These are phyloP conservation scores for Intellagama lesueurii DNA, from an alignment of 2,797 vertebrate species.

Conservation along the genomic window DNA sequence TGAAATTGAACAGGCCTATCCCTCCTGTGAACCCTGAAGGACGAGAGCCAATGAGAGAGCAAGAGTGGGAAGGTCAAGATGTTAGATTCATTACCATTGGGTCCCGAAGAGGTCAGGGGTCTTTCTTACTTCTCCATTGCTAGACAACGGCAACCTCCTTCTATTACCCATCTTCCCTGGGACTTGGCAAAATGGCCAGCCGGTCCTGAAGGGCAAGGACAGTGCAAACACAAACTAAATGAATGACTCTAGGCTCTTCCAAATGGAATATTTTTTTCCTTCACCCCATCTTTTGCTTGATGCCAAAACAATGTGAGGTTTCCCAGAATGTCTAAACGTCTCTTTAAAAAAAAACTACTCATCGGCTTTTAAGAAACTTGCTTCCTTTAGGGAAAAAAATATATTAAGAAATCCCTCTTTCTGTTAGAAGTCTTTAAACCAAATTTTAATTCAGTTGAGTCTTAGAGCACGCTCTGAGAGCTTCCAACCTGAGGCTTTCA, in stretches of 20 bases:
- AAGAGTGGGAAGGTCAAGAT: not conserved
- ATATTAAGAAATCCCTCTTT: no score
- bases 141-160: not conserved
- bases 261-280: no score
- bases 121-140: not conserved
- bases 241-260: not conserved
- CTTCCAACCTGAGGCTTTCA: no score
- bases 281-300: no score
- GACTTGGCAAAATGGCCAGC: not conserved
- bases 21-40: slow-evolving; percentile 16
- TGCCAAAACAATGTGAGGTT: no score
- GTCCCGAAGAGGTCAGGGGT: not conserved
- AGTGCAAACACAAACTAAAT: not conserved
- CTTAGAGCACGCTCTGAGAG: no score
- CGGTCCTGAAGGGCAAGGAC: not conserved
- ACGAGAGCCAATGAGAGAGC: not conserved
- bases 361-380: no score
- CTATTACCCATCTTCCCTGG: not conserved
- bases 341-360: no score
- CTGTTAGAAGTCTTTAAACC: no score
- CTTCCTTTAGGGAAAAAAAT: no score
- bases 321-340: no score
- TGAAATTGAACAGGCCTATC: slow-evolving; percentile 29
- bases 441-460: no score
- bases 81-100: not conserved